Evolutionary conservation across 2,888 invertebrate species (phyloP).

Genomic region (Phorcus lineatus): DNA sequence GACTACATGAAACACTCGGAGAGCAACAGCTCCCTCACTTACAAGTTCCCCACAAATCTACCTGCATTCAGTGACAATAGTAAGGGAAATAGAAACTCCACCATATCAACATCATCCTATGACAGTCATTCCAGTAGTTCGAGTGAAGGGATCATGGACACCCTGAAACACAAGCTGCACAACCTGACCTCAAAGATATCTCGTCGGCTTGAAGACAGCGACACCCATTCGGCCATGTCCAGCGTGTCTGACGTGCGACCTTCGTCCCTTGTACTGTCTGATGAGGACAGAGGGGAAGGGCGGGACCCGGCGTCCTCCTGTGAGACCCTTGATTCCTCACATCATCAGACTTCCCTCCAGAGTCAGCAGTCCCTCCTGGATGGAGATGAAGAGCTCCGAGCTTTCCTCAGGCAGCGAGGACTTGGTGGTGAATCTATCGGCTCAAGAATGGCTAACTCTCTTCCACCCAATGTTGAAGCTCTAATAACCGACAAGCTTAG

Average conservation of each 20-base stretch:
- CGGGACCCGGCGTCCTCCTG: conserved; percentile 25
- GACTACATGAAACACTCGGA: conserved; percentile 61
- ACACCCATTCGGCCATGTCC: conserved; percentile 2
- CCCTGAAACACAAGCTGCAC: conserved; percentile 62
- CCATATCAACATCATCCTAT: conserved; percentile 62
- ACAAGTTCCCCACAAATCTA: conserved; percentile 54
- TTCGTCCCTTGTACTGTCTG: conserved; percentile 11
- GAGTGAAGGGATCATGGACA: conserved; percentile 53
- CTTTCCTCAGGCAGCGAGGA: conserved; percentile 53
- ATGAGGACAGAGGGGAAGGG: conserved; percentile 32
- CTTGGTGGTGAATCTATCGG: conserved; percentile 61
- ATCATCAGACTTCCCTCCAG: conserved; percentile 28
- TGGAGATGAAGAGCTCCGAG: conserved; percentile 48
- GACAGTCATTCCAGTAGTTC: conserved; percentile 51
- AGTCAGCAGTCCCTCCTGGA: conserved; percentile 11
- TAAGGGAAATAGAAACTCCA: conserved; percentile 52
- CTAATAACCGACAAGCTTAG: background rate
- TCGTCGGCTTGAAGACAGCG: conserved; percentile 33
- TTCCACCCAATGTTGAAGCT: conserved; percentile 21
- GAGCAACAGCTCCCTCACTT: conserved; percentile 44
- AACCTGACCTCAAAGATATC: conserved; percentile 56
- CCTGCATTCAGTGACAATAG: conserved; percentile 32
- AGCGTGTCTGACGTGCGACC: conserved; percentile 26
- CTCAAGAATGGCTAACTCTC: conserved; percentile 54
- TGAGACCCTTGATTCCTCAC: conserved; percentile 29